A percentile compares a stretch with the other conserved stretches of the same genome.
Conservation (phyloP, 2,888 invertebrate genomes). For the Nipponacmea schrenckii region DNA sequence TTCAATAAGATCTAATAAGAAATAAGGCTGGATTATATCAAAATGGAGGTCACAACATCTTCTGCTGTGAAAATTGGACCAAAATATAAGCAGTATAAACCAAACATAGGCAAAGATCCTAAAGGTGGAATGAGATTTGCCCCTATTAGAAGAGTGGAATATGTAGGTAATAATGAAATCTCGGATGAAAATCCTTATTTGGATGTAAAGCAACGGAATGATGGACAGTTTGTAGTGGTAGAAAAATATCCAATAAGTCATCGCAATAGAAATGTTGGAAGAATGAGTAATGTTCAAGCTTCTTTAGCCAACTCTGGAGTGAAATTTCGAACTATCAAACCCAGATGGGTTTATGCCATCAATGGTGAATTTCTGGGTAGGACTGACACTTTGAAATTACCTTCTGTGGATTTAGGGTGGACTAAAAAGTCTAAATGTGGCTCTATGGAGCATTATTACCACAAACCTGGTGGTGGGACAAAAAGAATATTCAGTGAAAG, state of each 20-base stretch:
- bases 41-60: neutral
- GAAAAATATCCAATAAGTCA: constrained; percentile 42
- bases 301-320: constrained; percentile 24
- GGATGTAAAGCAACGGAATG: constrained; percentile 41
- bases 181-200: constrained; percentile 35
- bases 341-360: constrained; percentile 30
- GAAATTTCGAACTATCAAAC: constrained; percentile 27
- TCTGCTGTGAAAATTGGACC: neutral
- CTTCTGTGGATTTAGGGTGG: constrained; percentile 51
- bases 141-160: constrained; percentile 13
- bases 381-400: constrained; percentile 24
- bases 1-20: neutral
- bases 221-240: constrained; percentile 52
- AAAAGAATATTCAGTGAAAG: constrained; percentile 38
- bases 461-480: constrained; percentile 48
- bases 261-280: constrained; percentile 10
- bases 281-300: constrained; percentile 16
- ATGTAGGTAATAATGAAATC: neutral
- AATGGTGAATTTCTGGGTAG: neutral
- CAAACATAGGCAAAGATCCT: neutral
- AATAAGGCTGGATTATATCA: neutral
- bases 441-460: constrained; percentile 46
- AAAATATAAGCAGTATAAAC: neutral
- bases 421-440: constrained; percentile 45
- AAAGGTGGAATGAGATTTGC: constrained; percentile 11